These are phyloP conservation scores for Siniperca undulata DNA, from an alignment of 2,797 vertebrate species.

Conservation along the genomic window DNA sequence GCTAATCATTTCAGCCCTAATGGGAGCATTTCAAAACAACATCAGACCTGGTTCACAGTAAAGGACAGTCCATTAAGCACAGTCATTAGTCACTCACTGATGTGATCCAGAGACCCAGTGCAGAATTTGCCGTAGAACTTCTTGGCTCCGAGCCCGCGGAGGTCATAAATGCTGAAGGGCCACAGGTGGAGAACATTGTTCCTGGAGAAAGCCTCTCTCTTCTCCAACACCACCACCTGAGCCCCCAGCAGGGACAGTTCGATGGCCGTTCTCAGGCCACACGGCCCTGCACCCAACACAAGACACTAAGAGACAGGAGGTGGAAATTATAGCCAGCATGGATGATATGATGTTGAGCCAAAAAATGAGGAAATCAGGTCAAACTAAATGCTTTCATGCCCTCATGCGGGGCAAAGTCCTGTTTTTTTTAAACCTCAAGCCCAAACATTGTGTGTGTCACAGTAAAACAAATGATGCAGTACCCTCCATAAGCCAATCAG, in stretches of 20 bases:
- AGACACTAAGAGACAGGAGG: constrained; percentile 85
- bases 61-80: background rate
- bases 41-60: background rate
- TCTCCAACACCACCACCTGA: constrained; percentile 92
- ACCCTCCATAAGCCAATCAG: background rate
- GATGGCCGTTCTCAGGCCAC: constrained; percentile 91
- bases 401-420: background rate
- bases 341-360: background rate
- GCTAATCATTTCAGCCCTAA: background rate
- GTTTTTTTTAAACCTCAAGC: background rate
- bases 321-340: background rate
- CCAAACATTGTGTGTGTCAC: background rate
- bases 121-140: constrained; percentile 97
- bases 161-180: constrained; percentile 95
- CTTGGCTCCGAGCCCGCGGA: constrained; percentile 92
- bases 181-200: constrained; percentile 98
- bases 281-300: constrained; percentile 93
- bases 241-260: constrained; percentile 93
- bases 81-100: constrained; percentile 86
- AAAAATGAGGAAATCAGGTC: background rate
- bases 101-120: constrained; percentile 92
- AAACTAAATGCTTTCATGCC: background rate
- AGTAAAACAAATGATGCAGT: background rate
- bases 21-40: background rate
- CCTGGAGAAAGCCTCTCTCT: constrained; percentile 90